Conservation (phyloP, 1,140 invertebrate species). For the Apis cerana region DNA sequence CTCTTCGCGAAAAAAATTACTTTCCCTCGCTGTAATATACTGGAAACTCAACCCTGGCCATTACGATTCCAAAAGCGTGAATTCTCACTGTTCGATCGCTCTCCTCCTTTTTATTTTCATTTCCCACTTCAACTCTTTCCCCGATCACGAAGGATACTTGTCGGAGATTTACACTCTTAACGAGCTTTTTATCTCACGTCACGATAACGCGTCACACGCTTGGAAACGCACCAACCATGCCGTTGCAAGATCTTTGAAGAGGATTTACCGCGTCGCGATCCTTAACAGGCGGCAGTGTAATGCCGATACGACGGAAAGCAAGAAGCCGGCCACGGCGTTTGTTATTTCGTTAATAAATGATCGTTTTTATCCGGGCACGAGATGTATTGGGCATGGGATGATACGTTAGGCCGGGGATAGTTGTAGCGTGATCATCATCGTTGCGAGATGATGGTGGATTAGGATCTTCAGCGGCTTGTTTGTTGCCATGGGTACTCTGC, state of each 20-base stretch:
- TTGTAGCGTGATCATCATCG: slow-evolving; percentile 18
- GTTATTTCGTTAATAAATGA: slow-evolving; percentile 20
- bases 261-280: slow-evolving; percentile 8
- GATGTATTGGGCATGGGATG: neutral
- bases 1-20: neutral
- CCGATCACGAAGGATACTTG: neutral
- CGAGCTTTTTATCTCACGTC: slow-evolving; percentile 6
- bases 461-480: slow-evolving; percentile 1
- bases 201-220: neutral
- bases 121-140: neutral
- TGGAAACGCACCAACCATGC: neutral
- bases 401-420: too few relatives aligned
- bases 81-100: neutral
- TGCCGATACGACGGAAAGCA: neutral
- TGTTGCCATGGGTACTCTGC: neutral
- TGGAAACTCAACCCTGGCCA: neutral
- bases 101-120: neutral
- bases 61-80: neutral
- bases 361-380: neutral
- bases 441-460: neutral
- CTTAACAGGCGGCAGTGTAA: neutral
- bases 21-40: neutral
- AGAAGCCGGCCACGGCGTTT: slow-evolving; percentile 5
- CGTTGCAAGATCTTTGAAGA: neutral
- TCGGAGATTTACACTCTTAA: slow-evolving; percentile 11